These are phyloP conservation scores for Drosophila murphyi DNA, from an alignment of 1,140 invertebrate genomes.

Conservation along the genomic window DNA sequence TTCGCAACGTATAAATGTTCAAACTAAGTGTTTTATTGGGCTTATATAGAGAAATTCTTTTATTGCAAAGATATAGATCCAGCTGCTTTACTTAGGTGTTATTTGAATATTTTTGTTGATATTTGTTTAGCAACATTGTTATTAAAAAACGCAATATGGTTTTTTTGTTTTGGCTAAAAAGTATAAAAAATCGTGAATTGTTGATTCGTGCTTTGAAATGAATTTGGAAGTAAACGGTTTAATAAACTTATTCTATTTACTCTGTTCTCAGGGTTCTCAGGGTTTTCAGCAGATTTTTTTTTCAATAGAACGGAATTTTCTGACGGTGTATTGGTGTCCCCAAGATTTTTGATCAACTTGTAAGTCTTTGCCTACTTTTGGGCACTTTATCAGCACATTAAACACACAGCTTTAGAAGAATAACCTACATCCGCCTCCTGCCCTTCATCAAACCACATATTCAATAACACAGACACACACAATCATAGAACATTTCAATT, in stretches of 20 bases:
- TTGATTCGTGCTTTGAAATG: neutral
- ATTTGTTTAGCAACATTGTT: neutral
- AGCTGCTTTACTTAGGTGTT: slow-evolving; percentile 22
- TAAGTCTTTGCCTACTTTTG: slow-evolving; percentile 2
- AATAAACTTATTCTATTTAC: neutral
- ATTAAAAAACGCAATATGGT: neutral
- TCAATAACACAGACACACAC: slow-evolving; percentile 34
- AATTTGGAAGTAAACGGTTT: neutral
- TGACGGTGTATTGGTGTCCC: too few species aligned
- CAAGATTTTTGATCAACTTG: neutral
- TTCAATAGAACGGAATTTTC: neutral
- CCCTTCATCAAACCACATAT: slow-evolving; percentile 7
- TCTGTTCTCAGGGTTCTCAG: too few species aligned
- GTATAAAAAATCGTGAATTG: neutral
- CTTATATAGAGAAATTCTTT: slow-evolving; percentile 10
- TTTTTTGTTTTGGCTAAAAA: neutral
- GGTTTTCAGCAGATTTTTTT: neutral
- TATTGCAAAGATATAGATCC: neutral
- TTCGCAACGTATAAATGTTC: slow-evolving; percentile 1
- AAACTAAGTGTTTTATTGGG: neutral
- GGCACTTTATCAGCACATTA: slow-evolving; percentile 17
- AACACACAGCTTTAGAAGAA: slow-evolving; percentile 7
- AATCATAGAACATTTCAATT: slow-evolving; percentile 30
- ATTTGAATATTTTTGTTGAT: neutral
- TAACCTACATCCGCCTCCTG: neutral